Evolutionary conservation across 2,888 invertebrate species (phyloP).

Genomic region (Camponotus fellah): DNA sequence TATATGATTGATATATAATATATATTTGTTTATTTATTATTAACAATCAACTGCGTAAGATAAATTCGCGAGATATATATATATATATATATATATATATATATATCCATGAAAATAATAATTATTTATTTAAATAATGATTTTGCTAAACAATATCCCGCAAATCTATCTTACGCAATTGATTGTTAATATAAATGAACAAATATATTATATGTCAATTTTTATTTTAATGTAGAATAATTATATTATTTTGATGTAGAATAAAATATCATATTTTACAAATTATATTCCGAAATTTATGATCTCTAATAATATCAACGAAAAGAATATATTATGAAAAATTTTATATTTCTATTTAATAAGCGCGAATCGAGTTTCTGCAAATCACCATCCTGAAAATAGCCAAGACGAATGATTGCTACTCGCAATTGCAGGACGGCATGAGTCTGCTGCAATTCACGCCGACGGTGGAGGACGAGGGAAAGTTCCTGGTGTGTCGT

Average conservation of each 20-base stretch:
- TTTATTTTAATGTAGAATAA: too few species aligned
- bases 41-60: too few species aligned
- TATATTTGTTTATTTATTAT: not conserved
- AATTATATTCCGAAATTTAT: not conserved
- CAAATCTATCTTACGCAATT: not conserved
- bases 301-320: not conserved
- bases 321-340: not conserved
- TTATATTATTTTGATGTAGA: too few species aligned
- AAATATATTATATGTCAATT: not conserved
- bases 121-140: not conserved
- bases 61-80: too few species aligned
- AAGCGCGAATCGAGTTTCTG: constrained; percentile 8
- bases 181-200: not conserved
- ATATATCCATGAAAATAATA: not conserved
- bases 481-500: constrained; percentile 95
- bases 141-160: not conserved
- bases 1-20: not conserved
- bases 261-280: too few species aligned
- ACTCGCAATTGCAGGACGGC: constrained; percentile 60
- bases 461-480: constrained; percentile 95
- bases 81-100: too few species aligned
- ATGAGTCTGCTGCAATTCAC: constrained; percentile 90
- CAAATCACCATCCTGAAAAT: constrained; percentile 23
- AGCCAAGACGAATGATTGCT: constrained; percentile 40
- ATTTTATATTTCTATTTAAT: not conserved